Conservation (phyloP, 2,888 invertebrate species). For the Eubasilissa splendida region DNA sequence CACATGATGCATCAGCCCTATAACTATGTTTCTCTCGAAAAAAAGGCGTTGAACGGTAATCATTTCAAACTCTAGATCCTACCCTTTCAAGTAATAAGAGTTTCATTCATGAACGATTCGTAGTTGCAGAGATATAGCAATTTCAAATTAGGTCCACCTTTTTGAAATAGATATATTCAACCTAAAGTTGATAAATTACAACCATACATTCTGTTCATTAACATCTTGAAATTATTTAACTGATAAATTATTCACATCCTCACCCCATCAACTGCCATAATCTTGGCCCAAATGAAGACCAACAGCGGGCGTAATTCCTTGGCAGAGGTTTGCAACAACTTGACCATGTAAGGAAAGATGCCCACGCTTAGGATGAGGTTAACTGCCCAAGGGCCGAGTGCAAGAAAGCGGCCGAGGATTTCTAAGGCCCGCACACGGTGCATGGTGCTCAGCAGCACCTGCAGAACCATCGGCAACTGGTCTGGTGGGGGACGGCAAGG, state of each 20-base stretch:
- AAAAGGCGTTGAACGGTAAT: too few relatives aligned
- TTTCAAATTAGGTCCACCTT: neutral
- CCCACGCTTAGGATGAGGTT: conserved; percentile 96
- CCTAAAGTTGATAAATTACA: too few relatives aligned
- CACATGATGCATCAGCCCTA: too few relatives aligned
- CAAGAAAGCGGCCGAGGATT: conserved; percentile 92
- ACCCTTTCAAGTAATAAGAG: too few relatives aligned
- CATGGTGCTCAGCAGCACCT: conserved; percentile 81
- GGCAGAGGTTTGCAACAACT: conserved; percentile 95
- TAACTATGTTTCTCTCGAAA: too few relatives aligned
- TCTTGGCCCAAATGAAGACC: conserved; percentile 99
- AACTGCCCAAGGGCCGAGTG: conserved; percentile 97
- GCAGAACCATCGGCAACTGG: conserved; percentile 97
- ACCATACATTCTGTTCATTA: too few relatives aligned
- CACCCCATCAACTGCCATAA: conserved; percentile 95
- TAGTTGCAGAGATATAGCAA: neutral
- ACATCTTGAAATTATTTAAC: neutral
- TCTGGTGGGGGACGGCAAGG: conserved; percentile 87
- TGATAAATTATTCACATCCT: conserved; percentile 62
- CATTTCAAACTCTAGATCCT: too few relatives aligned
- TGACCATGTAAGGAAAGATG: conserved; percentile 98
- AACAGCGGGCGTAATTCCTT: conserved; percentile 92
- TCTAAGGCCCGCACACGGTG: conserved; percentile 96
- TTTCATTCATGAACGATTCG: too few relatives aligned
- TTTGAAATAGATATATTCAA: neutral